These are phyloP conservation scores for Crotalus tigris DNA, from an alignment of 2,113 vertebrate genomes.

Conservation along the genomic window DNA sequence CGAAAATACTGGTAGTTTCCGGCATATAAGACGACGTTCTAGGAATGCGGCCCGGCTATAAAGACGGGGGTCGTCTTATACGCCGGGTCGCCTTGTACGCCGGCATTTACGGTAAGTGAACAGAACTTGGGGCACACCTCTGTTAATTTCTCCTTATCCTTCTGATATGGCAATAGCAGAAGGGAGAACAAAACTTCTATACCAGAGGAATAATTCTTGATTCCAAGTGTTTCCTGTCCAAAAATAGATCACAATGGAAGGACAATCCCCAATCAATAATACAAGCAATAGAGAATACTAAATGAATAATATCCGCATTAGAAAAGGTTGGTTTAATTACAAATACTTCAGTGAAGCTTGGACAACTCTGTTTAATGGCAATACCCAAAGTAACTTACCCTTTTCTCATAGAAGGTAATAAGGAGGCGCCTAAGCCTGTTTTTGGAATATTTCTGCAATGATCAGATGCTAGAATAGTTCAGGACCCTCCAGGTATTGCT, in stretches of 20 bases:
- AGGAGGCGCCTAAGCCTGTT: not conserved
- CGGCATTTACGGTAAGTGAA: too few species aligned
- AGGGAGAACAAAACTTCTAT: not conserved
- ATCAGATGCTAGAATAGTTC: not conserved
- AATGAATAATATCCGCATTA: not conserved
- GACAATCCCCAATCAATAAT: conserved; percentile 3
- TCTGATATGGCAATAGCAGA: rapidly evolving
- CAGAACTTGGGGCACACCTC: not conserved
- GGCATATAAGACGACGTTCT: too few species aligned
- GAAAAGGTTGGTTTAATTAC: not conserved
- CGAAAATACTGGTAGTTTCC: too few species aligned
- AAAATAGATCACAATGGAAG: not conserved
- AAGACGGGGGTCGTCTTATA: too few species aligned
- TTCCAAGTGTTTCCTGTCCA: conserved; percentile 11
- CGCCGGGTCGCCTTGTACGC: too few species aligned
- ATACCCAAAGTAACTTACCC: not conserved
- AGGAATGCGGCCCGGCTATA: too few species aligned
- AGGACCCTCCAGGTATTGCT: not conserved
- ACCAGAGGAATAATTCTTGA: not conserved
- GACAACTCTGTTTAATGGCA: not conserved
- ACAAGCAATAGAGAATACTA: not conserved
- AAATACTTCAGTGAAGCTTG: not conserved
- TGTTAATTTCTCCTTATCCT: not conserved
- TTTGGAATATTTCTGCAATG: not conserved
- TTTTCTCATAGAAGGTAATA: not conserved